Base-by-base conservation (phyloP, 2,888 invertebrate species). In the Meteorus cinctellus region DNA sequence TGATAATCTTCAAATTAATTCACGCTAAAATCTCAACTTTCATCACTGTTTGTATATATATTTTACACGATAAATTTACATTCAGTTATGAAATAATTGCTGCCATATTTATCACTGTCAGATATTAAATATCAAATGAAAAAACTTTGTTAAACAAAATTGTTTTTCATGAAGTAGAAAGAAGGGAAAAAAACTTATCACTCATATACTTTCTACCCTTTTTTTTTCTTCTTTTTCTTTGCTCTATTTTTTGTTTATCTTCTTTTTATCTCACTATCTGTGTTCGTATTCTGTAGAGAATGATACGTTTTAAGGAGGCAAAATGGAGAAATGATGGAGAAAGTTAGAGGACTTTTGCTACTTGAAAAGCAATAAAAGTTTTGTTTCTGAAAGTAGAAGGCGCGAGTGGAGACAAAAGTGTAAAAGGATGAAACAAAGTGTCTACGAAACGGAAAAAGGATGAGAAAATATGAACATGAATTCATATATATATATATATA, bases 281-380 rank as follows among this genome's bases (percentile, higher is more conserved):
- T 60, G 19, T 36, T 68, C 19, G 16, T 59, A 66, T 66, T n/a
- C 41, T 27, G 41, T 51, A 4, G 36, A 66, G 48, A 72, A 48
- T 68, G 10, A 67, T 75, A 41, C 51, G 24, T 48, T 73, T 27
- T 10, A n/a, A 34, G 12, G 62, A 55, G 72, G 60, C 51, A n/a
- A 67, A 59, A 48, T 51, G 62, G 68, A 72, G 48, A 80, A 78
- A 77, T 80, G 76, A 73, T 76, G 74, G 27, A 24, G n/a, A 68
- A 77, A 77, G 77, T 74, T 80, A 79, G 78, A 77, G 68, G 80
- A 77, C 67, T 71, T 72, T 70, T 77, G 79, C 77, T 76, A 69
- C 71, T 79, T 69, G 75, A 60, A 76, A 76, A 77, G 74, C 60
- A 62, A 74, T 77, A 73, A 79, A 79, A 77, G 65, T 76, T 69